These are phyloP conservation scores for Orthosia gothica DNA, from an alignment of 2,888 invertebrate species.

Conservation along the genomic window DNA sequence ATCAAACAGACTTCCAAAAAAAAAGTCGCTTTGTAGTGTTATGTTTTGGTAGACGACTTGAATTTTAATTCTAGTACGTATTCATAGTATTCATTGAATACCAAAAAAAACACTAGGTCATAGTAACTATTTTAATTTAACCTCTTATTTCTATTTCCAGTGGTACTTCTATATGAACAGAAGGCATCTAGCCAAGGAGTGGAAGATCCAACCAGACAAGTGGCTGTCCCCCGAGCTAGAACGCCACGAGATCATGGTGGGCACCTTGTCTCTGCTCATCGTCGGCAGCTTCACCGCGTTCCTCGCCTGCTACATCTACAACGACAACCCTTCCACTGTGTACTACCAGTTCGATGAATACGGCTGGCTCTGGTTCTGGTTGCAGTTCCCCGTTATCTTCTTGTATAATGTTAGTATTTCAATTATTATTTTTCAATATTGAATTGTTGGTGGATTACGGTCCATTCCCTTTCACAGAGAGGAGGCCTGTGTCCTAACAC, in stretches of 20 bases:
- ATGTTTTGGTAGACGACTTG: too few relatives aligned
- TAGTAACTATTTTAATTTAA: not conserved
- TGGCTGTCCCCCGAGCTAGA: conserved; percentile 93
- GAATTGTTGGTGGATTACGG: too few relatives aligned
- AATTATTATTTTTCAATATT: too few relatives aligned
- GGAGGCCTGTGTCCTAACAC: too few relatives aligned
- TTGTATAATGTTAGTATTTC: conserved; percentile 90
- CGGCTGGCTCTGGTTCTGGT: conserved; percentile 93
- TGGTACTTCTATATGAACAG: conserved; percentile 94
- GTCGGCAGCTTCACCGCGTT: conserved; percentile 91
- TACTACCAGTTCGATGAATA: conserved; percentile 93
- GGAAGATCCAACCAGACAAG: conserved; percentile 94
- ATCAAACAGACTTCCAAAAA: too few relatives aligned
- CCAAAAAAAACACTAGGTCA: not conserved
- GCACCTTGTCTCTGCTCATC: conserved; percentile 91
- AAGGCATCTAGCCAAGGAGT: conserved; percentile 92
- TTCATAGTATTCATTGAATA: too few relatives aligned
- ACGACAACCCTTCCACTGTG: conserved; percentile 93
- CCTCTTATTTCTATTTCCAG: conserved; percentile 80
- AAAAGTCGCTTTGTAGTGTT: too few relatives aligned
- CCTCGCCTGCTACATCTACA: conserved; percentile 93
- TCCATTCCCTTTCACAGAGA: too few relatives aligned
- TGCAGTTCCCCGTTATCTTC: conserved; percentile 93
- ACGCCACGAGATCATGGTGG: conserved; percentile 93
- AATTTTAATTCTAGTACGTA: too few relatives aligned